phyloP scores from a whole-genome alignment of 2,113 vertebrate genomes.

The Sphyrna mokarran region DNA sequence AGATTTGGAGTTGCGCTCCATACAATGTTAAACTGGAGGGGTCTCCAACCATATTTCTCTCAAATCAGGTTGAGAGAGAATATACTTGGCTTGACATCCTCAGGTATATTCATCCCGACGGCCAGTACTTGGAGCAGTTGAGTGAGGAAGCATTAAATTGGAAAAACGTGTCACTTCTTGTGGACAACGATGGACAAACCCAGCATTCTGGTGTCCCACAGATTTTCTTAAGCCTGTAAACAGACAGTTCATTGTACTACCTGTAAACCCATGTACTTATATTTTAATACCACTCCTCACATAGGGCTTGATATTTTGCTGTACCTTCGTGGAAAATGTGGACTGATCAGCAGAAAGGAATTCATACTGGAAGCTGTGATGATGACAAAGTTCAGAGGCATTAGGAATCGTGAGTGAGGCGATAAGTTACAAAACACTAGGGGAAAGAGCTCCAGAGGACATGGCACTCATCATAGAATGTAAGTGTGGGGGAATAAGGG shows the following conservation, averaged over 20 bases:
- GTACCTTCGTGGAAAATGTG: background rate
- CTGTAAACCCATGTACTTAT: background rate
- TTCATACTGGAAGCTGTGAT: background rate
- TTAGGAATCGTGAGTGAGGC: background rate
- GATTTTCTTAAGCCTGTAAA: background rate
- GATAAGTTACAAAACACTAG: background rate
- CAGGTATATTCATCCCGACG: background rate
- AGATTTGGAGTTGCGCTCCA: background rate
- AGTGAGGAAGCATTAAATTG: background rate
- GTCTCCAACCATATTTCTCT: too few species aligned
- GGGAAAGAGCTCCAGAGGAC: background rate
- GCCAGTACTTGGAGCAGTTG: background rate
- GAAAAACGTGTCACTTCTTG: background rate
- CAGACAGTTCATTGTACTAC: background rate
- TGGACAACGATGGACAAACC: background rate
- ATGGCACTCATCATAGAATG: background rate
- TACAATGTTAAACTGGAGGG: background rate
- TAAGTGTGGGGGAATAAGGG: background rate
- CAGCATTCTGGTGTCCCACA: background rate
- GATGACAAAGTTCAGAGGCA: background rate
- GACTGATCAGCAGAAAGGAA: background rate
- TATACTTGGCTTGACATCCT: too few species aligned
- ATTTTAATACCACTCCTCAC: background rate
- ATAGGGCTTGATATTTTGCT: background rate
- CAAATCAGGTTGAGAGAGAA: too few species aligned